Conservation (phyloP, 2,113 vertebrate genomes). For the Sorex fumeus region DNA sequence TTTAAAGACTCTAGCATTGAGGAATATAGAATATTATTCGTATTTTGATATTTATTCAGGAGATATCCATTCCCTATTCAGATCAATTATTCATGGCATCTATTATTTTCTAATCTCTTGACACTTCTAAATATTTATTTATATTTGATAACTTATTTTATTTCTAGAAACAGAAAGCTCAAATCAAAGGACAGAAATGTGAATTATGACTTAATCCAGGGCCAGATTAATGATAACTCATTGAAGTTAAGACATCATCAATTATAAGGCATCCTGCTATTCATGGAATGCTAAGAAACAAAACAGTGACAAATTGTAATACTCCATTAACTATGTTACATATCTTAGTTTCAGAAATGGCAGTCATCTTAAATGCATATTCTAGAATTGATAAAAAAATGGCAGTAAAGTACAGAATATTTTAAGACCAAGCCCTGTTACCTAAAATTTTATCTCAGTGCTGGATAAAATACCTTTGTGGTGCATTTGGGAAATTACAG, state of each 20-base stretch:
- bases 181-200: conserved; percentile 39
- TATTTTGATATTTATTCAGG: conserved; percentile 38
- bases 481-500: too few species aligned
- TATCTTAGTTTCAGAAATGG: conserved; percentile 52
- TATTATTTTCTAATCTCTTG: conserved; percentile 50
- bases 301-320: background rate
- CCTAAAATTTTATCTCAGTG: background rate
- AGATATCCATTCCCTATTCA: conserved; percentile 56
- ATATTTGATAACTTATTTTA: background rate
- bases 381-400: background rate
- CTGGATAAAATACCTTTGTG: background rate
- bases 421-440: conserved; percentile 6
- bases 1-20: conserved; percentile 55
- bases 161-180: conserved; percentile 58
- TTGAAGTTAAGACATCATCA: background rate
- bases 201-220: conserved; percentile 49
- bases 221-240: conserved; percentile 49
- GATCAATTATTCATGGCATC: conserved; percentile 38
- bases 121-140: conserved; percentile 64
- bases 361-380: background rate
- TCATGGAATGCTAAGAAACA: background rate
- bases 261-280: background rate
- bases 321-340: background rate
- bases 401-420: background rate
- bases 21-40: conserved; percentile 30